These are phyloP conservation scores for Pyralis farinalis DNA, from an alignment of 2,888 invertebrate species.

Conservation along the genomic window DNA sequence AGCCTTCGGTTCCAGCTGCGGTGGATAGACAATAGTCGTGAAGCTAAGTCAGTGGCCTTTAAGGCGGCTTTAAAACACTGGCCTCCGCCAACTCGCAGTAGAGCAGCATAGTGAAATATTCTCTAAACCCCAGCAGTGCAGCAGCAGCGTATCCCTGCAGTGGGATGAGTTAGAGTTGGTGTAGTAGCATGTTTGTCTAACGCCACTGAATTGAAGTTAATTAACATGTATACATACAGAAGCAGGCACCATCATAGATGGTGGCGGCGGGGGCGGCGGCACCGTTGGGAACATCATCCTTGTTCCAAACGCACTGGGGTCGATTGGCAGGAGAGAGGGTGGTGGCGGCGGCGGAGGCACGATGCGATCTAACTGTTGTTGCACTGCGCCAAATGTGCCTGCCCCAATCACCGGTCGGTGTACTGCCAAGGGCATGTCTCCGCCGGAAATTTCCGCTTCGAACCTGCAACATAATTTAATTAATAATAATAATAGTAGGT, in stretches of 20 bases:
- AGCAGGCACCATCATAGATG: constrained; percentile 85
- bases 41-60: too few species aligned
- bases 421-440: constrained; percentile 62
- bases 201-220: neutral
- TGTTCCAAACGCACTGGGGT: constrained; percentile 37
- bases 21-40: too few species aligned
- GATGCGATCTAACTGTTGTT: constrained; percentile 83
- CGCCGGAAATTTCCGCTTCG: constrained; percentile 92
- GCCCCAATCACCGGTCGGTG: constrained; percentile 86
- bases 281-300: constrained; percentile 80
- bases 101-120: too few species aligned
- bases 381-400: constrained; percentile 86
- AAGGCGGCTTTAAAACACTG: too few species aligned
- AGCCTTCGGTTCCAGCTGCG: too few species aligned
- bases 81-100: too few species aligned
- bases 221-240: constrained; percentile 68
- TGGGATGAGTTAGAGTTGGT: too few species aligned
- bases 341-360: constrained; percentile 59
- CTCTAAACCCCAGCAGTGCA: too few species aligned
- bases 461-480: constrained; percentile 79
- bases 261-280: constrained; percentile 84
- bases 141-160: too few species aligned
- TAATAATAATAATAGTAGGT: too few species aligned
- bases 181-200: too few species aligned
- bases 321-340: constrained; percentile 44